These are phyloP conservation scores for Phalera bucephala DNA, from an alignment of 2,888 invertebrate genomes.

Conservation along the genomic window DNA sequence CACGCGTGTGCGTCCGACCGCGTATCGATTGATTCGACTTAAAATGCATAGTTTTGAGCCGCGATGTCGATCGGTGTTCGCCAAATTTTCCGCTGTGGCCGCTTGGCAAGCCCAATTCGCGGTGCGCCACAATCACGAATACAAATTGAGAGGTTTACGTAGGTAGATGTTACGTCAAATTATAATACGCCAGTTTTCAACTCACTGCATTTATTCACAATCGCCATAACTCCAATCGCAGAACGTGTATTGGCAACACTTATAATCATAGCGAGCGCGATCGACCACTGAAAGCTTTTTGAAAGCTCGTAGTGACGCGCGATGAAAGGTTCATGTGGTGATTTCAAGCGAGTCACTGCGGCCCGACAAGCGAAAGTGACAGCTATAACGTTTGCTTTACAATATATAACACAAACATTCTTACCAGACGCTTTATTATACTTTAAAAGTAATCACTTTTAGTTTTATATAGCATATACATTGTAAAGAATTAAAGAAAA, in stretches of 20 bases:
- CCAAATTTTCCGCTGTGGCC: slow-evolving; percentile 72
- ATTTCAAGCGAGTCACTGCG: slow-evolving; percentile 61
- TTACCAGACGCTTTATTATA: too few species aligned
- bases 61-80: slow-evolving; percentile 69
- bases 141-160: slow-evolving; percentile 51
- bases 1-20: slow-evolving; percentile 69
- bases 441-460: too few species aligned
- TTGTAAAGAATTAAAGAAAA: too few species aligned
- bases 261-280: slow-evolving; percentile 66
- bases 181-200: slow-evolving; percentile 30
- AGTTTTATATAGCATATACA: too few species aligned
- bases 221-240: slow-evolving; percentile 49
- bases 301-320: slow-evolving; percentile 70
- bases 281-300: slow-evolving; percentile 78
- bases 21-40: slow-evolving; percentile 77
- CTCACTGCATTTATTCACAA: slow-evolving; percentile 36
- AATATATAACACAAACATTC: slow-evolving; percentile 18
- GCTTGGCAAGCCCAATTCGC: slow-evolving; percentile 68
- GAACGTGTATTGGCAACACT: slow-evolving; percentile 58
- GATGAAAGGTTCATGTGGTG: slow-evolving; percentile 71
- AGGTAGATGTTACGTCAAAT: slow-evolving; percentile 37
- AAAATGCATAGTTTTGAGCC: slow-evolving; percentile 74
- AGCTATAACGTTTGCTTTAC: slow-evolving; percentile 31
- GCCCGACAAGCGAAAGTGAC: slow-evolving; percentile 49
- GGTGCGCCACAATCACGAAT: slow-evolving; percentile 55